Evolutionary conservation across 2,888 invertebrate genomes (phyloP).

Genomic region (Lottia gigantea): DNA sequence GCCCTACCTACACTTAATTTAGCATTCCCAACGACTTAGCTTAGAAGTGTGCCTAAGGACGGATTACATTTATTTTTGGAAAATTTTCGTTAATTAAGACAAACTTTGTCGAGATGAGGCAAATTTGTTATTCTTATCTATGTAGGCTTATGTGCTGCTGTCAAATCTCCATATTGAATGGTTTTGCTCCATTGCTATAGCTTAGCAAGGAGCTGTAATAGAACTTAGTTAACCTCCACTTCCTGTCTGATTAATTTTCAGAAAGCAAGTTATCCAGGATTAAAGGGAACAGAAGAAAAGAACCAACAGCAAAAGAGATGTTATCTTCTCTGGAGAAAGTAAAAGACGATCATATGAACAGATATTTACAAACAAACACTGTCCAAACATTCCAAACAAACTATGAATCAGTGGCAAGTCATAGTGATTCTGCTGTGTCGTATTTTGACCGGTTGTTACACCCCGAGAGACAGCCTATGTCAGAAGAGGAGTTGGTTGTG

Average conservation of each 20-base stretch:
- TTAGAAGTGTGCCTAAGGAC: no score
- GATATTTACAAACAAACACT: not conserved
- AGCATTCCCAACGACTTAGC: no score
- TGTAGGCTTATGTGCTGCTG: no score
- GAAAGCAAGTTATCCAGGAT: not conserved
- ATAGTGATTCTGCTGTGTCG: not conserved
- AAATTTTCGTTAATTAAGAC: no score
- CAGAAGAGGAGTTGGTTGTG: not conserved
- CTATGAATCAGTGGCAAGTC: not conserved
- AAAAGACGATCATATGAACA: slow-evolving; percentile 2
- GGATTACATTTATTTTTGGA: no score
- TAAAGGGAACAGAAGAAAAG: not conserved
- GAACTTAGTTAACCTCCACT: no score
- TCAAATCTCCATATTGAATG: no score
- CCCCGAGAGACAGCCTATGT: not conserved
- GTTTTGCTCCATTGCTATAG: no score
- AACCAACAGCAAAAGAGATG: slow-evolving; percentile 6
- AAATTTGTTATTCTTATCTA: no score
- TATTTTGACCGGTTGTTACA: slow-evolving; percentile 3
- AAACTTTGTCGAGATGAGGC: no score
- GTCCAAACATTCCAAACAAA: not conserved
- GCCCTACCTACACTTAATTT: no score
- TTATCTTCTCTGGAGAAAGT: not conserved
- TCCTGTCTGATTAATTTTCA: not conserved
- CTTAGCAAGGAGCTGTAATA: no score